phyloP scores from a whole-genome alignment of 2,113 vertebrate species.

The Grus americana region DNA sequence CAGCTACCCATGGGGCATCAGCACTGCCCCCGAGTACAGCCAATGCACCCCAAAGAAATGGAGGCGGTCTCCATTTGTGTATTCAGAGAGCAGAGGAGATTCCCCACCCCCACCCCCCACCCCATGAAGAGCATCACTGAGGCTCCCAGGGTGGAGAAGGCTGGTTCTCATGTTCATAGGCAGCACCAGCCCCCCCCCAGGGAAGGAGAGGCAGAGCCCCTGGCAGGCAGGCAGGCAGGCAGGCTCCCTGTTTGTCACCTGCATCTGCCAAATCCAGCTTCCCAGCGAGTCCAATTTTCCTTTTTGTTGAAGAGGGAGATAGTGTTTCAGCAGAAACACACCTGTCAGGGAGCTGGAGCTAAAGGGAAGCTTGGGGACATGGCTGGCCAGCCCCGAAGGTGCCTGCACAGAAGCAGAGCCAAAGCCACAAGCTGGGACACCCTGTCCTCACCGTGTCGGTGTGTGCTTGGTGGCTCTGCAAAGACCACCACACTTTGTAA shows the following conservation, averaged over 20 bases:
- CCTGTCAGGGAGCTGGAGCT: not conserved
- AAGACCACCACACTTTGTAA: rapidly evolving
- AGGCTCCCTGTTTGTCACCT: not conserved
- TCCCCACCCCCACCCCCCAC: no score
- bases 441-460: rapidly evolving
- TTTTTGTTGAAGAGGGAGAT: not conserved
- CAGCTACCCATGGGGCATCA: rapidly evolving
- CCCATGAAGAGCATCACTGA: not conserved
- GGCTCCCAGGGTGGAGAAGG: not conserved
- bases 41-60: rapidly evolving
- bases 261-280: not conserved
- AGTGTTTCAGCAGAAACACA: not conserved
- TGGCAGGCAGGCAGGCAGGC: not conserved
- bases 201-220: not conserved
- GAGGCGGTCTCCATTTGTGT: not conserved
- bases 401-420: not conserved
- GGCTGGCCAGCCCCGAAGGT: not conserved
- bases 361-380: not conserved
- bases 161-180: not conserved
- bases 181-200: not conserved
- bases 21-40: not conserved
- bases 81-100: not conserved
- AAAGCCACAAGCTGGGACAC: not conserved
- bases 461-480: not conserved
- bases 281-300: not conserved